These are phyloP conservation scores for Tholera decimalis DNA, from an alignment of 2,888 invertebrate genomes.

Conservation along the genomic window DNA sequence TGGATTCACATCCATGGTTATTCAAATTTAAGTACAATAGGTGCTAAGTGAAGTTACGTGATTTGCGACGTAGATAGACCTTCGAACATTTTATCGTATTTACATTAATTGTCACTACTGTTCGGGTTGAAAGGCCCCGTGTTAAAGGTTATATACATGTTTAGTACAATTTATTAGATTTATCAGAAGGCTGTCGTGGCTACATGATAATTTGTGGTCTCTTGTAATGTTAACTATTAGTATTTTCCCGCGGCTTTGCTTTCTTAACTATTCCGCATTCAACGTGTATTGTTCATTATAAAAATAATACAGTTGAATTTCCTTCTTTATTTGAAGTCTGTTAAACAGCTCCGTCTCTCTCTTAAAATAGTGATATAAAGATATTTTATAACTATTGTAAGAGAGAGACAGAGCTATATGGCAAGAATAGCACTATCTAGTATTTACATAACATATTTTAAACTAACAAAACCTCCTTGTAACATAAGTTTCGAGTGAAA, in stretches of 20 bases:
- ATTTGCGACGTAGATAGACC: slow-evolving; percentile 46
- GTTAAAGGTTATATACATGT: slow-evolving; percentile 38
- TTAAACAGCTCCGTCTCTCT: no score
- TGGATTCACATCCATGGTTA: no score
- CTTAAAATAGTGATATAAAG: no score
- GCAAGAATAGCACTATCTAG: no score
- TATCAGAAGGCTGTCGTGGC: slow-evolving; percentile 17
- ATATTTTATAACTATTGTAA: no score
- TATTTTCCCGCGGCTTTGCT: neutral
- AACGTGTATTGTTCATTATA: no score
- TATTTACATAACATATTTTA: no score
- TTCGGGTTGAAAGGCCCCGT: slow-evolving; percentile 32
- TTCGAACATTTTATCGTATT: slow-evolving; percentile 51
- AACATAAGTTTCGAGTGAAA: no score
- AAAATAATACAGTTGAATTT: no score
- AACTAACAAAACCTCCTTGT: no score
- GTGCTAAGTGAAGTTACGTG: slow-evolving; percentile 57
- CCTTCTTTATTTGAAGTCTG: no score
- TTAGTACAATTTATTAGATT: slow-evolving; percentile 28
- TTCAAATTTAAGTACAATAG: slow-evolving; percentile 24
- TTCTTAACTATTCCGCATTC: neutral
- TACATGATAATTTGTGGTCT: slow-evolving; percentile 12
- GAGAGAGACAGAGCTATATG: no score
- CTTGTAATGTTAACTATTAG: neutral
- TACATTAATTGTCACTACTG: slow-evolving; percentile 54